Percentiles rank a stretch among this genome's conserved stretches.
phyloP scores from a whole-genome alignment of 2,797 vertebrate genomes.

The Squalus acanthias region DNA sequence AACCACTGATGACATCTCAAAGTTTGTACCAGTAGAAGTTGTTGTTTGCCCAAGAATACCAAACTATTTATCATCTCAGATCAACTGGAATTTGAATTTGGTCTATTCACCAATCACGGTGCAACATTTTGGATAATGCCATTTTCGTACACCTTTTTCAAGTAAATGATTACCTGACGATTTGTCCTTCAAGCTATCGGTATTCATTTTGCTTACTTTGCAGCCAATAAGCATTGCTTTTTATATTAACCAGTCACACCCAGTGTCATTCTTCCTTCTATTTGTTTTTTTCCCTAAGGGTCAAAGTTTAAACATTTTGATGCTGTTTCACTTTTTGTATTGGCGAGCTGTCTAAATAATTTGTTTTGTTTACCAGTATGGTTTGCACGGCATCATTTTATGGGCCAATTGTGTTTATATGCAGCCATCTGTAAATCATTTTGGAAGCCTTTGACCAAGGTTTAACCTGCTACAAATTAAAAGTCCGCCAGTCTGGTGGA shows the following conservation, averaged over 20 bases:
- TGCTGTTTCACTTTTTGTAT: conserved; percentile 3
- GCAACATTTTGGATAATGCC: background rate
- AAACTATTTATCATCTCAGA: background rate
- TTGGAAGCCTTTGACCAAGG: background rate
- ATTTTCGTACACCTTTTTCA: background rate
- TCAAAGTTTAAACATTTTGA: background rate
- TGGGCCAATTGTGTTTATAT: conserved; percentile 3
- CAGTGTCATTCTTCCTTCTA: background rate
- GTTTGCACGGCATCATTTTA: background rate
- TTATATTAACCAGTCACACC: background rate
- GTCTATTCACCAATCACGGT: background rate
- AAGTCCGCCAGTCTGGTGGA: background rate
- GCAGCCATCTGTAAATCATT: background rate
- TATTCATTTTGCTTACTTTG: background rate
- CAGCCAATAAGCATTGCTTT: background rate
- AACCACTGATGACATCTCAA: background rate
- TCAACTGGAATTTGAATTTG: background rate
- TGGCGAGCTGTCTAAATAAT: conserved; percentile 18
- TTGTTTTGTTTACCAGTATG: background rate
- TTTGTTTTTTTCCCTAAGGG: background rate
- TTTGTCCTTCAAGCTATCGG: background rate
- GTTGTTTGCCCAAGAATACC: background rate
- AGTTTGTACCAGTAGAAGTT: background rate
- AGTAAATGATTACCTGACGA: background rate
- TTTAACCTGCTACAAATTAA: background rate